Evolutionary conservation across 1,140 invertebrate genomes (phyloP), one percentile per base, ranked within the genome.

Genomic region (Brachionus koreanus): DNA sequence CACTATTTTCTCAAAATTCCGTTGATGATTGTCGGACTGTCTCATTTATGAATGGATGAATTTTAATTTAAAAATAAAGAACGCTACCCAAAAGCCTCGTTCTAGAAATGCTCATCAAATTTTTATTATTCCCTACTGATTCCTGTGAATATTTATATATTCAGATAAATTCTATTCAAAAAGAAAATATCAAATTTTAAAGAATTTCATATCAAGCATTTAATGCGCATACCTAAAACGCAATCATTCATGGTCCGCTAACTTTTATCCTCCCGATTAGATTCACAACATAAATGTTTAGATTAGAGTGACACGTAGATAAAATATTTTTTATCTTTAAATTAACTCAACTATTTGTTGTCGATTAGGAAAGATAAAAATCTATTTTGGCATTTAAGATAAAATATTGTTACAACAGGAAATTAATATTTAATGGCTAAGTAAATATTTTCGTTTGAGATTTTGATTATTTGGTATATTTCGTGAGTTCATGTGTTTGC

Each of bases 381-480:
- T 37, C 37, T 69, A 19, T 69, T n/a, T 63, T 63, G 37, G 33
- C n/a, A 39, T 39, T 39, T 39, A 23, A 69, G 65, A 69, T 69
- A 69, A 37, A 37, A 39, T 69, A 42, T 69, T 9, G 33, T n/a
- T 69, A 37, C 5, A 19, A 42, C 65, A 69, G 65, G 65, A 69
- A 69, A 69, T 69, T 69, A 37, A 39, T 69, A 69, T 69, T 69
- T 69, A 69, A 69, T 69, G 65, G 37, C 37, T 39, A 69, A 69
- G 37, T 69, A 69, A 69, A 69, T 69, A 69, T 69, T 69, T 69
- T 69, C 29, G 12, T n/a, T 65, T 0, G 5, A 65, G 63, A 35
- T 65, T 65, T 37, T 9, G 25, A 65, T n/a, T n/a, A n/a, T n/a
- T n/a, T n/a, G n/a, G n/a, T n/a, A 33, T 33, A 63, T 63, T 65